Evolutionary conservation across 2,888 invertebrate genomes (phyloP).

Genomic region (Amblyteles armatorius): DNA sequence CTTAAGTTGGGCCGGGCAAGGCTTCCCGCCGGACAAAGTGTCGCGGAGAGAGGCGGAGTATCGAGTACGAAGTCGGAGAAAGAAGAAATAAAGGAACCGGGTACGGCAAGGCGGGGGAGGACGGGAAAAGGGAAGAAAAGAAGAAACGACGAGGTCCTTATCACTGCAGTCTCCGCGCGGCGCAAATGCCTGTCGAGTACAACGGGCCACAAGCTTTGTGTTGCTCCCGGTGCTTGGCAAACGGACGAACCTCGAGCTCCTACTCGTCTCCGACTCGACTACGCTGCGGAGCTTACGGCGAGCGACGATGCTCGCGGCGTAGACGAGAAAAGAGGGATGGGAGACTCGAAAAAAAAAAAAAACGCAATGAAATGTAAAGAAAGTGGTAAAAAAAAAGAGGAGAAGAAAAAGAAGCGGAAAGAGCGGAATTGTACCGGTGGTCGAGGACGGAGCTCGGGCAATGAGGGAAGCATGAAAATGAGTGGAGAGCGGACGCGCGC

Average conservation of each 20-base stretch:
- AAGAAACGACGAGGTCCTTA: conserved; percentile 38
- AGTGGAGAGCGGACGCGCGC: conserved; percentile 56
- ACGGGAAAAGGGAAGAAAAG: conserved; percentile 49
- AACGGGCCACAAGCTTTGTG: conserved; percentile 52
- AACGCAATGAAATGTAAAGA: conserved; percentile 65
- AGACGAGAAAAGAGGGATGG: conserved; percentile 21
- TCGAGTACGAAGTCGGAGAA: conserved; percentile 21
- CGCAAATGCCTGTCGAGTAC: conserved; percentile 51
- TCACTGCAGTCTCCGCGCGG: conserved; percentile 20
- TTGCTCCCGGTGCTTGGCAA: conserved; percentile 40
- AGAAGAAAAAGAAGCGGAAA: conserved; percentile 10
- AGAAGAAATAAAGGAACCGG: conserved; percentile 26
- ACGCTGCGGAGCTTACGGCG: conserved; percentile 15
- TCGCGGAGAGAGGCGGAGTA: conserved; percentile 16
- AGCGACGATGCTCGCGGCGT: conserved; percentile 31
- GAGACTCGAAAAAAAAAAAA: conserved; percentile 44
- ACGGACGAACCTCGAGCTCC: conserved; percentile 40
- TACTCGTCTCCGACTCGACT: conserved; percentile 27
- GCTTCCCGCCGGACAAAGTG: neutral
- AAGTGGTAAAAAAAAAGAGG: conserved; percentile 60
- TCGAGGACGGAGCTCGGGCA: conserved; percentile 31
- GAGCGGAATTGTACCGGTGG: conserved; percentile 23
- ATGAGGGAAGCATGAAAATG: conserved; percentile 57
- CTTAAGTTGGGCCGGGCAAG: neutral
- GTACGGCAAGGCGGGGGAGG: conserved; percentile 37